A percentile compares a stretch with the other conserved stretches of the same genome.
Evolutionary conservation across 2,113 vertebrate species (phyloP).

Genomic region (Gadus chalcogrammus): DNA sequence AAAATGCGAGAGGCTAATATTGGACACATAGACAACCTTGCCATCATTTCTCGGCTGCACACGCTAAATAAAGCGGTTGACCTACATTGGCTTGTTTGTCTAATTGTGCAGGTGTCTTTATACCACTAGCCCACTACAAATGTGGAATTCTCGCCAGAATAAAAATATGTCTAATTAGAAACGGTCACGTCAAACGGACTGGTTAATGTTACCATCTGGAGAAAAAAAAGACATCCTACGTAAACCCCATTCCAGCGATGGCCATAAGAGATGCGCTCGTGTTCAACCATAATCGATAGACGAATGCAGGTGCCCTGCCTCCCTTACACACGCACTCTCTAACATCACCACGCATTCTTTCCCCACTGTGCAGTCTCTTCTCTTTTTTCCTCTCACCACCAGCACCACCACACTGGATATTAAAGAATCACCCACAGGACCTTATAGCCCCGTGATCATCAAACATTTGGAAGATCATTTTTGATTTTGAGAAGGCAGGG

Average conservation of each 20-base stretch:
- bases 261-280: constrained; percentile 49
- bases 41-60: constrained; percentile 14
- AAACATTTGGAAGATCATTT: constrained; percentile 64
- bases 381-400: constrained; percentile 18
- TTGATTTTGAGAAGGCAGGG: constrained; percentile 57
- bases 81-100: constrained; percentile 10
- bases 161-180: not conserved
- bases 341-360: constrained; percentile 60
- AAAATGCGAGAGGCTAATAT: constrained; percentile 12
- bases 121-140: no score
- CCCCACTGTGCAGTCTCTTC: constrained; percentile 48
- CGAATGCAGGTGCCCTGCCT: constrained; percentile 67
- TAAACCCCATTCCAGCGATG: constrained; percentile 44
- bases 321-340: constrained; percentile 44
- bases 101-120: no score
- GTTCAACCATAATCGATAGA: constrained; percentile 65
- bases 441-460: constrained; percentile 52
- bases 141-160: no score
- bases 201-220: no score
- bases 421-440: constrained; percentile 30
- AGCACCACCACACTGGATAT: constrained; percentile 37
- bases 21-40: constrained; percentile 31
- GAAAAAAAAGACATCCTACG: constrained; percentile 9
- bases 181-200: not conserved
- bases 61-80: constrained; percentile 17